Evolutionary conservation across 2,113 vertebrate species (phyloP), one percentile per base, ranked within the genome.

Genomic region (Anguilla japonica): DNA sequence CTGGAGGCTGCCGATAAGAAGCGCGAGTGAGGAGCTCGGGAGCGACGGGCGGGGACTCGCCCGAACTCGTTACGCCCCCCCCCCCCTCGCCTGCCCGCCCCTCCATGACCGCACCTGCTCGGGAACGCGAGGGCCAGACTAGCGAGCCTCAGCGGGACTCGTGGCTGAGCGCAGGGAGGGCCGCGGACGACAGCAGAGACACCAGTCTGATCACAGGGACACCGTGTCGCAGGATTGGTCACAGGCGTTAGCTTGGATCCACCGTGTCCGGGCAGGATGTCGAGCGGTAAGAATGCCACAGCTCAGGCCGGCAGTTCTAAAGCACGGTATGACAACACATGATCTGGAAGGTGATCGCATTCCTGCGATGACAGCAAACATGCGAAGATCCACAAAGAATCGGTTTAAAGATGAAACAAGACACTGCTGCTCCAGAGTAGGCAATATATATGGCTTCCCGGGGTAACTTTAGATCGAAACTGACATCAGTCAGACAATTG

Each of bases 1-100:
- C 94, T 91, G 92, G 83, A 86, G 88, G 93, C 93, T 94, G 93
- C 93, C 90, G 79, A 93, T 75, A 91, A 90, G 88, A 91, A 87
- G n/a, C 34, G 71, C 11, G 71, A 75, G 34, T 75, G 34, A 75
- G 71, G 34, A 9, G 71, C 9, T 29, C 6, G n/a, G 34, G 71
- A 75, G 71, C n/a, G 71, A 75, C 71, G 34, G 71, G 34, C n/a
- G 11, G 71, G 71, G 71, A 75, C 9, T n/a, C 71, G n/a, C 71
- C 71, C 71, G 34, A 75, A 75, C 71, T 34, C 71, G 34, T 75
- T 75, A 75, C 71, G 26, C n/a, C n/a, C n/a, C 8, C 29, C 71
- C 71, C 9, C 71, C 34, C 71, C 71, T 1, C 34, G 34, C 34
- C 34, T 1, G 1, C 0, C 34, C 34, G 26, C n/a, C n/a, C n/a